Percentiles rank a stretch among this genome's conserved stretches.
phyloP scores from a whole-genome alignment of 2,113 vertebrate species.

The Gulo gulo region DNA sequence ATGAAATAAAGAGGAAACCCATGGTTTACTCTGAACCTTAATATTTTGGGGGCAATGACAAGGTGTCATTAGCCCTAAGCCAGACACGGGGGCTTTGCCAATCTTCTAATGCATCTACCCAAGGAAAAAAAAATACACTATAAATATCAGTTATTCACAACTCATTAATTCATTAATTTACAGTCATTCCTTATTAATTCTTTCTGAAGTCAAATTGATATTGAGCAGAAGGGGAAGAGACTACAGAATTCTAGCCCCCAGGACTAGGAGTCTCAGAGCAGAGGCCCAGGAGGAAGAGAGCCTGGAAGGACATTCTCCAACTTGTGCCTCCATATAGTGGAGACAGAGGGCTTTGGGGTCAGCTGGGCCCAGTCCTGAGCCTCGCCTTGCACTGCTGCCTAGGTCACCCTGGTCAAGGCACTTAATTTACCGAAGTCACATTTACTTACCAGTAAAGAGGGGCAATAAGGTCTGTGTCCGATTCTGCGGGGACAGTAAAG shows the following conservation, averaged over 20 bases:
- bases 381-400: not conserved
- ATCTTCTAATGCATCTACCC: not conserved
- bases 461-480: too few relatives aligned
- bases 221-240: not conserved
- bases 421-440: not conserved
- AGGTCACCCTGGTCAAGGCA: not conserved
- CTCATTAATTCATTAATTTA: not conserved
- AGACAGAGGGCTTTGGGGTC: too few relatives aligned
- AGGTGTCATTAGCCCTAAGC: not conserved
- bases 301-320: accelerated
- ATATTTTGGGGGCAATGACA: not conserved
- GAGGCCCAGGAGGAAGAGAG: too few relatives aligned
- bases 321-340: not conserved
- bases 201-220: not conserved
- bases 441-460: not conserved
- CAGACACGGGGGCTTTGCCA: not conserved
- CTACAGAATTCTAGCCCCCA: not conserved
- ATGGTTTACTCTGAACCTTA: not conserved
- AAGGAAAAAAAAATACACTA: not conserved
- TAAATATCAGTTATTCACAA: not conserved
- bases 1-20: not conserved
- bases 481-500: not conserved
- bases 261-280: not conserved
- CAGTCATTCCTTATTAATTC: not conserved
- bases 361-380: not conserved